Base-by-base conservation (phyloP, 2,113 vertebrate species). In the Dipodomys merriami region DNA sequence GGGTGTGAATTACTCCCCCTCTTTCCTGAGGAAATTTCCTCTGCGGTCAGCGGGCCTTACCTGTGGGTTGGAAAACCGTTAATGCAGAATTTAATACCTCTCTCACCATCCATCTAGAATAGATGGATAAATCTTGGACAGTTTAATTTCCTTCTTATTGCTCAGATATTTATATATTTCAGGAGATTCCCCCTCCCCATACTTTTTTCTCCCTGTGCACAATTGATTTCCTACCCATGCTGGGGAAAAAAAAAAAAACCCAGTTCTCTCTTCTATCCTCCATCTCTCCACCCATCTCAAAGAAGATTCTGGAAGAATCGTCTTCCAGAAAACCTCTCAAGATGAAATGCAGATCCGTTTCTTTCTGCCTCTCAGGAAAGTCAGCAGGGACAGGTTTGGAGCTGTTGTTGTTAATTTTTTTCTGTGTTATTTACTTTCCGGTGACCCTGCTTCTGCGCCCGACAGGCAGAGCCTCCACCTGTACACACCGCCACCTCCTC, bases 1-100 rank as follows among this genome's bases (percentile, higher is more conserved):
- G 44, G 35, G 35, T 23, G 2, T 39, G 35, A 49, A 4, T 6
- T 71, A 7, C 44, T 35, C 7, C 44, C 30, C 2, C 18, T n/a
- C 15, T 19, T 62, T 3, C 11, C 29, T 67, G 10, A 27, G n/a
- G 9, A 60, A 23, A n/a, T 12, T 49, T 67, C 1, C 19, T 1
- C 0, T 7, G 3, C 1, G 78, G 39, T 29, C 4, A 7, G 18
- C 3, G 19, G 11, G n/a, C 30, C 44, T 83, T 23, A 23, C 7
- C 29, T 57, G 0, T 16, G 29, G 49, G 39, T 57, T 25, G 87
- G 94, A 96, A 68, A 96, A 72, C 85, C 33, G 7, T 76, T 91
- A 74, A 89, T 89, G 87, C 90, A 44, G 68, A 94, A 93, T 96
- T 85, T 94, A 94, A 30, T 86, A 87, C 64, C 49, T 87, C 97